Conservation (phyloP, 2,888 invertebrate genomes). For the Odontocolon sp. region DNA sequence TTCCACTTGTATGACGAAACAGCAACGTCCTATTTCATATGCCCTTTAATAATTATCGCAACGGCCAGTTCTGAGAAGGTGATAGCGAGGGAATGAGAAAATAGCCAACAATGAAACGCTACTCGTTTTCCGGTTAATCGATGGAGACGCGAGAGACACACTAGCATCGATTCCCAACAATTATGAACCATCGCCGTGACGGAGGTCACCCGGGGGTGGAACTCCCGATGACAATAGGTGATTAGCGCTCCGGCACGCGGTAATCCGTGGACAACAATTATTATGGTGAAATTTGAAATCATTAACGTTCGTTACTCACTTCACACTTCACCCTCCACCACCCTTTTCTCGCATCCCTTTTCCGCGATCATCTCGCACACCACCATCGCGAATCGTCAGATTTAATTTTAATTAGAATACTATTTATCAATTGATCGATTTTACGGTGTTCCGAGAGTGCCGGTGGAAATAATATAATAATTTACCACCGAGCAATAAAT, state of each 20-base stretch:
- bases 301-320: background rate
- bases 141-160: background rate
- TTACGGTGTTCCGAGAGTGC: background rate
- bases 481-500: slow-evolving; percentile 18
- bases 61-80: background rate
- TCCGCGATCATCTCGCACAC: background rate
- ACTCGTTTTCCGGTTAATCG: slow-evolving; percentile 4
- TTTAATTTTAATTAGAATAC: slow-evolving; percentile 35
- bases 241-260: slow-evolving; percentile 16
- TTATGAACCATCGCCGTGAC: background rate
- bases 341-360: background rate
- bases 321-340: background rate
- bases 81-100: background rate
- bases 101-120: background rate
- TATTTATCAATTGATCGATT: slow-evolving; percentile 35
- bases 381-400: background rate
- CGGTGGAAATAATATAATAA: slow-evolving; percentile 41
- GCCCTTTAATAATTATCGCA: slow-evolving; percentile 27
- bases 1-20: no score
- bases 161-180: background rate
- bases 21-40: slow-evolving; percentile 1
- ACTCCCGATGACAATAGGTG: background rate
- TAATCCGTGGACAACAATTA: slow-evolving; percentile 33
- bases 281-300: background rate
- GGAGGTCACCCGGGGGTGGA: background rate